These are phyloP conservation scores for Hydrotaea cyrtoneurina DNA, from an alignment of 2,888 invertebrate genomes.

Conservation along the genomic window DNA sequence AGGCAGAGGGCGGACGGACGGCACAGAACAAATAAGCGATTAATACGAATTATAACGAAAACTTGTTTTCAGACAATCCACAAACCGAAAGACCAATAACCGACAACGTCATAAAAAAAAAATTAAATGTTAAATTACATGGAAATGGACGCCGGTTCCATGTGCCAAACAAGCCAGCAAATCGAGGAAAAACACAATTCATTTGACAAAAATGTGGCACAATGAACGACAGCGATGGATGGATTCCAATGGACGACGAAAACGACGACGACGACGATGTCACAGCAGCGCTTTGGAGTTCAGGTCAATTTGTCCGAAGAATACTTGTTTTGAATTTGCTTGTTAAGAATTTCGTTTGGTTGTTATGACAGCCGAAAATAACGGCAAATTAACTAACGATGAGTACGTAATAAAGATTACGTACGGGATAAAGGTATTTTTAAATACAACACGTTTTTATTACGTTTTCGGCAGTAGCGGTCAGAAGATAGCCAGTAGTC, in stretches of 20 bases:
- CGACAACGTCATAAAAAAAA: conserved; percentile 39
- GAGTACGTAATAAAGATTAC: conserved; percentile 32
- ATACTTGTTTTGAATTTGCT: background rate
- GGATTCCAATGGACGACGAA: background rate
- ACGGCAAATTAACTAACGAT: conserved; percentile 18
- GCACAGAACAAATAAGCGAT: conserved; percentile 41
- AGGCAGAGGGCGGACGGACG: background rate
- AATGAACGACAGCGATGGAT: conserved; percentile 48
- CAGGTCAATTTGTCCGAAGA: conserved; percentile 4
- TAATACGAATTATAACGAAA: conserved; percentile 63
- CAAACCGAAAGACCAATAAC: conserved; percentile 26
- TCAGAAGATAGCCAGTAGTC: background rate
- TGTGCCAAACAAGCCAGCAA: conserved; percentile 53
- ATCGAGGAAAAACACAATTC: background rate
- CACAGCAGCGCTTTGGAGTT: background rate
- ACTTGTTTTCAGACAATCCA: conserved; percentile 56
- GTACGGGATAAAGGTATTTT: background rate
- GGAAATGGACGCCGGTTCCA: conserved; percentile 65
- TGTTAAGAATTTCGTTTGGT: background rate
- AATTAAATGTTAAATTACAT: conserved; percentile 54
- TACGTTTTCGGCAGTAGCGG: background rate
- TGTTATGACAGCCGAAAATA: conserved; percentile 18
- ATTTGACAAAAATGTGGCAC: conserved; percentile 64
- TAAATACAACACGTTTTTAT: conserved; percentile 22
- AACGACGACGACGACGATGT: background rate